Percentiles rank a stretch among this genome's conserved stretches.
Evolutionary conservation across 1,140 invertebrate species (phyloP).

Genomic region (Calliphora vicina): DNA sequence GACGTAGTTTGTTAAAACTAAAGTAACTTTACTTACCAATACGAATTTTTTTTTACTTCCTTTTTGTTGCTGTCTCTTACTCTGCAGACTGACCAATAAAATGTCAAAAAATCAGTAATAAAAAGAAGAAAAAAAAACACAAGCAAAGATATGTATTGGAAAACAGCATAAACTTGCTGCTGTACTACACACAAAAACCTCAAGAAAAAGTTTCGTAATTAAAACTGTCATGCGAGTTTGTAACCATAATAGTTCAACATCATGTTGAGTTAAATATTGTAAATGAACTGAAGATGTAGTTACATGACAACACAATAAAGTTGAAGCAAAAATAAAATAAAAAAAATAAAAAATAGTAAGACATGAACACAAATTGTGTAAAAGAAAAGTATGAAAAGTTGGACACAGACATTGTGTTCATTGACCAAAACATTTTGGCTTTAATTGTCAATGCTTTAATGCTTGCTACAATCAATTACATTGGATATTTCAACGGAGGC

Average conservation of each 20-base stretch:
- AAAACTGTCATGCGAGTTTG: conserved; percentile 12
- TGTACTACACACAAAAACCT: not conserved
- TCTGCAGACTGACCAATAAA: conserved; percentile 1
- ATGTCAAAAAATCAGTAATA: not conserved
- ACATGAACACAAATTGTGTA: not conserved
- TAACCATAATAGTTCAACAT: conserved; percentile 13
- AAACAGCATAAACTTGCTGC: not conserved
- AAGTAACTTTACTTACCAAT: conserved; percentile 5
- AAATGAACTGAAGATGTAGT: conserved; percentile 5
- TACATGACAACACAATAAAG: not conserved
- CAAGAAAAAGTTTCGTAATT: conserved; percentile 16
- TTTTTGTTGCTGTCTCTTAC: not conserved
- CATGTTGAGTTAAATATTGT: conserved; percentile 8
- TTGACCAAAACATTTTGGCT: conserved; percentile 9
- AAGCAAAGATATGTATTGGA: not conserved
- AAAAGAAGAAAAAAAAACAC: not conserved
- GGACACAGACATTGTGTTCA: not conserved
- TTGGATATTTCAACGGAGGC: not conserved
- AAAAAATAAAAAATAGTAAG: too few species aligned
- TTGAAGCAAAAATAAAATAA: not conserved
- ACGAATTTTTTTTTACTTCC: not conserved
- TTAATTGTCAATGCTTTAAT: not conserved
- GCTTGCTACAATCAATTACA: not conserved
- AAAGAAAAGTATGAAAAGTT: not conserved
- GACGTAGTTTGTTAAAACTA: not conserved